phyloP scores from a whole-genome alignment of 2,797 vertebrate genomes.

The Thamnophis elegans region DNA sequence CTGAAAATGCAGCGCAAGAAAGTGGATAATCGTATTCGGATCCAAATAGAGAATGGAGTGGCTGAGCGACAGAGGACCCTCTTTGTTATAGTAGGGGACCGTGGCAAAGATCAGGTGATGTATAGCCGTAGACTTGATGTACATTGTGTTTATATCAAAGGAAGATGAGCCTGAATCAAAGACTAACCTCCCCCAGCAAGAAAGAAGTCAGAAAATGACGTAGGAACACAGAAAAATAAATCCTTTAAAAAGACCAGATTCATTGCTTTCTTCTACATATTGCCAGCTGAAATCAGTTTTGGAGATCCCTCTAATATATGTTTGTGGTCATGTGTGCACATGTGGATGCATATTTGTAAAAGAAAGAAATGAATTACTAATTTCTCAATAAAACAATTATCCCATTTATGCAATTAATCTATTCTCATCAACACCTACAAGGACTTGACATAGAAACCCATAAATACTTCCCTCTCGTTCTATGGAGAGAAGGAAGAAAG shows the following conservation, averaged over 20 bases:
- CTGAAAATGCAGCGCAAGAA: slow-evolving; percentile 86
- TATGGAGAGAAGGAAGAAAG: background rate
- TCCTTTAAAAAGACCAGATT: background rate
- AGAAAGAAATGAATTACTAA: background rate
- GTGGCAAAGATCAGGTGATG: slow-evolving; percentile 90
- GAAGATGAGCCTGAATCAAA: background rate
- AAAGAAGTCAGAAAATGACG: background rate
- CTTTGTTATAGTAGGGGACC: slow-evolving; percentile 93
- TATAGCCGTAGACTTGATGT: background rate
- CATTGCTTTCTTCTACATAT: background rate
- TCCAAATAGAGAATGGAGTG: slow-evolving; percentile 96
- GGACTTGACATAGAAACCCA: background rate
- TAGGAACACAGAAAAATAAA: background rate
- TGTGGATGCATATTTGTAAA: background rate
- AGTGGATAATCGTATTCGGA: slow-evolving; percentile 93
- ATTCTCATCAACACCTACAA: background rate
- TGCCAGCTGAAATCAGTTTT: background rate
- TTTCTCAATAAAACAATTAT: background rate
- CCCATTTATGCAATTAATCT: background rate
- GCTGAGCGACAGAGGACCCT: slow-evolving; percentile 82
- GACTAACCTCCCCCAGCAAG: background rate
- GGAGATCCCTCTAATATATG: background rate
- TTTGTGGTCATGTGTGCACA: background rate
- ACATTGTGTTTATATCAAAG: background rate
- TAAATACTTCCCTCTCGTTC: background rate